These are phyloP conservation scores for Sebastes itinus DNA, from an alignment of 2,797 vertebrate genomes.

Conservation along the genomic window DNA sequence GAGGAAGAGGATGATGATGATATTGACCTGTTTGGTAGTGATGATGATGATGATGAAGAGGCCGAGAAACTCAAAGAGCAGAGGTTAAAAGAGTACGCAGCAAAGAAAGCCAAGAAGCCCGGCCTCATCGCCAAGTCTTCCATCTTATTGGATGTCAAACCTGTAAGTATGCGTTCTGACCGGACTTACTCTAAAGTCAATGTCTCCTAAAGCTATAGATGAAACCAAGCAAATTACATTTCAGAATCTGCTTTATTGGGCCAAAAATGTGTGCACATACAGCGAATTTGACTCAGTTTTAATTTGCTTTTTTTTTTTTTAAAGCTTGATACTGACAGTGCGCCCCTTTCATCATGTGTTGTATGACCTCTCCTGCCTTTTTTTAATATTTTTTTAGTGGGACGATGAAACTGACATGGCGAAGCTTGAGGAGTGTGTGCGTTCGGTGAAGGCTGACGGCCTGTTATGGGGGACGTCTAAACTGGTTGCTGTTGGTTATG, in stretches of 20 bases:
- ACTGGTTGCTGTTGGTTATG: conserved; percentile 94
- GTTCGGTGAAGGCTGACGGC: conserved; percentile 89
- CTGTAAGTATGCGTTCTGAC: conserved; percentile 77
- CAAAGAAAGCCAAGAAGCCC: conserved; percentile 92
- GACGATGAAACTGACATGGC: conserved; percentile 97
- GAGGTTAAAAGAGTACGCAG: conserved; percentile 89
- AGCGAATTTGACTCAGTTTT: background rate
- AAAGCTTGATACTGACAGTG: background rate
- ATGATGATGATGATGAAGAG: conserved; percentile 92
- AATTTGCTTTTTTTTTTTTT: background rate
- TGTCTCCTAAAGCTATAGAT: background rate
- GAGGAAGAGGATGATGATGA: conserved; percentile 74
- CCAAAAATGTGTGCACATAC: background rate
- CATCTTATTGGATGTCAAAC: conserved; percentile 95
- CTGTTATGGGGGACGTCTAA: conserved; percentile 95
- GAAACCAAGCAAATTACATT: background rate
- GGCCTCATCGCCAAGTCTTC: conserved; percentile 93
- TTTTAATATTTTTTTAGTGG: conserved; percentile 84
- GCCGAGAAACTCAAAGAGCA: conserved; percentile 89
- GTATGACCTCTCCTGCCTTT: background rate
- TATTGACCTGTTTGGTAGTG: conserved; percentile 92
- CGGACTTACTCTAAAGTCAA: background rate
- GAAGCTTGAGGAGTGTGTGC: conserved; percentile 92
- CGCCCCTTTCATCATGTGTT: no score
- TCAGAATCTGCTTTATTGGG: background rate